Conservation (phyloP, 1,140 invertebrate species). For the Triops cancriformis region DNA sequence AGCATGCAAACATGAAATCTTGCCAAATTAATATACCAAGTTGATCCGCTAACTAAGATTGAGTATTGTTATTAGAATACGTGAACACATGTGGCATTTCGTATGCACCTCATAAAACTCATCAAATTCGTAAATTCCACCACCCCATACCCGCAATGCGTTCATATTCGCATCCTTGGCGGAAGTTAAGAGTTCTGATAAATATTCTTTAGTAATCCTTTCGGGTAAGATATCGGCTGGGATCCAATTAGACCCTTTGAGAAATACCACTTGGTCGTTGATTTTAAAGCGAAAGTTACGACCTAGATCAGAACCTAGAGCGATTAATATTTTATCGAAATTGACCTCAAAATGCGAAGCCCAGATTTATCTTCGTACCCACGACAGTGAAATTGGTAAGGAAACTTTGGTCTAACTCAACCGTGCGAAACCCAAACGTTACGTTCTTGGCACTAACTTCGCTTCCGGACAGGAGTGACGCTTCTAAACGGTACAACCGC, state of each 20-base stretch:
- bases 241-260: constrained; percentile 95
- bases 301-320: constrained; percentile 41
- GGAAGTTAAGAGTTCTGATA: constrained; percentile 53
- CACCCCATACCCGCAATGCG: constrained; percentile 94
- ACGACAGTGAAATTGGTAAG: neutral
- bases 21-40: constrained; percentile 80
- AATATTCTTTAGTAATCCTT: constrained; percentile 46
- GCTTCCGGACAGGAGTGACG: constrained; percentile 47
- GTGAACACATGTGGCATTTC: neutral
- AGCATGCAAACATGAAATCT: constrained; percentile 96
- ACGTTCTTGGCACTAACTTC: constrained; percentile 38
- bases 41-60: constrained; percentile 53
- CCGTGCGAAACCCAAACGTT: constrained; percentile 74
- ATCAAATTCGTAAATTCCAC: constrained; percentile 88
- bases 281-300: constrained; percentile 80
- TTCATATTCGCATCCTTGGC: constrained; percentile 79
- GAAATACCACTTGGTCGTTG: constrained; percentile 82
- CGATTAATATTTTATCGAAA: neutral
- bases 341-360: neutral
- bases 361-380: constrained; percentile 23
- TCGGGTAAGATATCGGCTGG: constrained; percentile 83
- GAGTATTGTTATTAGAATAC: neutral
- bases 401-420: constrained; percentile 63
- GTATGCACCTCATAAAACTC: constrained; percentile 73
- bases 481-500: constrained; percentile 53